A percentile compares a stretch with the other conserved stretches of the same genome.
Evolutionary conservation across 2,888 invertebrate species (phyloP).

Genomic region (Lycocerus yunnanus): DNA sequence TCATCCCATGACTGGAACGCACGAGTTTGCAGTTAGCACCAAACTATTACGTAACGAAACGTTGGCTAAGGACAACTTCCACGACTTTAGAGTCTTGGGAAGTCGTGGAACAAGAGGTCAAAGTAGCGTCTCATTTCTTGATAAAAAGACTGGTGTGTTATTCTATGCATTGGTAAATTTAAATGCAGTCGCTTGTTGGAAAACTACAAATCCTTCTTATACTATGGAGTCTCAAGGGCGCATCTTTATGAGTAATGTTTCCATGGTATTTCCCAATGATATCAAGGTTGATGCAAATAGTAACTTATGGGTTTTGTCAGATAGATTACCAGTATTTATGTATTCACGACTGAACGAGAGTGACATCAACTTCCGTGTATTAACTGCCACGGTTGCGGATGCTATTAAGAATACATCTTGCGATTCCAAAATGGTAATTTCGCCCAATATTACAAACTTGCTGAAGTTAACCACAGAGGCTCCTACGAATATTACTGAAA

Average conservation of each 20-base stretch:
- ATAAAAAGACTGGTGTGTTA: conserved; percentile 71
- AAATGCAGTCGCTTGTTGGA: conserved; percentile 81
- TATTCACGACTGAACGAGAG: conserved; percentile 65
- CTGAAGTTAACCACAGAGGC: conserved; percentile 6
- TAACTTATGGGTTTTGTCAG: conserved; percentile 75
- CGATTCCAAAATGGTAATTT: conserved; percentile 59
- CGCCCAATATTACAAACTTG: conserved; percentile 22
- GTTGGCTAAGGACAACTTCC: conserved; percentile 60
- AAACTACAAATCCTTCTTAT: conserved; percentile 69
- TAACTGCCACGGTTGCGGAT: conserved; percentile 69
- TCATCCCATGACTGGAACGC: conserved; percentile 77
- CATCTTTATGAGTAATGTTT: conserved; percentile 70
- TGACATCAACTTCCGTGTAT: conserved; percentile 73
- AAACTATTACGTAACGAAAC: conserved; percentile 66
- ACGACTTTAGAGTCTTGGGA: conserved; percentile 70
- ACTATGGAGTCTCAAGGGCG: conserved; percentile 72
- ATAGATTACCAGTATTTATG: conserved; percentile 73
- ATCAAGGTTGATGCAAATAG: conserved; percentile 75
- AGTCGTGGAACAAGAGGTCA: conserved; percentile 74
- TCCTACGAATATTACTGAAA: not conserved
- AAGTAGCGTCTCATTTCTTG: conserved; percentile 73
- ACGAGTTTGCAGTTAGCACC: conserved; percentile 77
- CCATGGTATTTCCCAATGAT: conserved; percentile 79
- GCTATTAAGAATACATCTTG: conserved; percentile 76
- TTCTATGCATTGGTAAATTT: conserved; percentile 77